A percentile compares a stretch with the other conserved stretches of the same genome.
Conservation (phyloP, 2,113 vertebrate species). For the Furnarius figulus region DNA sequence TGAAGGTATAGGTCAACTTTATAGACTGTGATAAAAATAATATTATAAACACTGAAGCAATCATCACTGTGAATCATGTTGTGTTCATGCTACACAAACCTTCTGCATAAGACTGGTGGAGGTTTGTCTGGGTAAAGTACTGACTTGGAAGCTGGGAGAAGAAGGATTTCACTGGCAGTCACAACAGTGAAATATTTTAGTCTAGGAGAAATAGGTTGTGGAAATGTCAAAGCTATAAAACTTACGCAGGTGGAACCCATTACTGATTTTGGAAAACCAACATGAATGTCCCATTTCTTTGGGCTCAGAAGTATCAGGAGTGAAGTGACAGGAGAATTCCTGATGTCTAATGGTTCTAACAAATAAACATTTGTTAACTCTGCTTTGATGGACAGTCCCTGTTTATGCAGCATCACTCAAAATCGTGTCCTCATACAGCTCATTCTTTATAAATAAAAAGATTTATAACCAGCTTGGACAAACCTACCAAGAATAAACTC, state of each 20-base stretch:
- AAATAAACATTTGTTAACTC: neutral
- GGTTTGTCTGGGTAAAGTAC: neutral
- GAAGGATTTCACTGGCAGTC: neutral
- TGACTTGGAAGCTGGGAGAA: neutral
- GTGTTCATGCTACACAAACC: neutral
- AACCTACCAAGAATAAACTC: neutral
- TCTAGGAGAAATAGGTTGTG: neutral
- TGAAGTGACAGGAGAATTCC: neutral
- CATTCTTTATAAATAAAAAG: neutral
- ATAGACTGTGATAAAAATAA: neutral
- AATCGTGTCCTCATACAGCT: neutral
- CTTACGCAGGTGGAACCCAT: neutral
- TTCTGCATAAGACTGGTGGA: neutral
- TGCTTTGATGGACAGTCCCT: neutral
- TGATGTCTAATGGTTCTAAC: neutral
- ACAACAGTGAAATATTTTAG: neutral
- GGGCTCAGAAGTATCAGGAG: neutral
- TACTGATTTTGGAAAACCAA: neutral
- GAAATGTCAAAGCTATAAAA: neutral
- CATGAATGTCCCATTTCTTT: neutral
- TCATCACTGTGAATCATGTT: neutral
- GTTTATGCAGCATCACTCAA: neutral
- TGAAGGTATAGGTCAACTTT: neutral
- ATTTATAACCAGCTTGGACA: neutral
- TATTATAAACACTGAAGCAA: neutral